A percentile compares a stretch with the other conserved stretches of the same genome.
Conservation (phyloP, 2,888 invertebrate species). For the Pyrgus malvae region DNA sequence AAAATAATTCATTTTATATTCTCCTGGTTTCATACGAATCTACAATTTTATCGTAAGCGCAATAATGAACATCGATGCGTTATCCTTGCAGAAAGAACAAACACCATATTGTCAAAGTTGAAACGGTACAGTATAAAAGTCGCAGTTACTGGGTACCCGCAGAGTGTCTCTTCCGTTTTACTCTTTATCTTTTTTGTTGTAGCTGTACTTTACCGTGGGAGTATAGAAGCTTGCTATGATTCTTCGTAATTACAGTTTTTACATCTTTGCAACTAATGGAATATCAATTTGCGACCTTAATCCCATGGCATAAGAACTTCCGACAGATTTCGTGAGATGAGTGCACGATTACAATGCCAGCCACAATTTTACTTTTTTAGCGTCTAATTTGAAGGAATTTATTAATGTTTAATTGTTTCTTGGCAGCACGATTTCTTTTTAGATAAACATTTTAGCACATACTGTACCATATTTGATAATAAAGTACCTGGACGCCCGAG, state of each 20-base stretch:
- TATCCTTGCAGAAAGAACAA: not conserved
- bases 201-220: constrained; percentile 28
- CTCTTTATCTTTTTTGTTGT: constrained; percentile 18
- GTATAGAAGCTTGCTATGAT: constrained; percentile 24
- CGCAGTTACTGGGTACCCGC: not conserved
- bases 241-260: constrained; percentile 27
- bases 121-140: not conserved
- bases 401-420: constrained; percentile 8
- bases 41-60: too few species aligned
- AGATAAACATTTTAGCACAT: not conserved
- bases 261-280: constrained; percentile 11
- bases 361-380: constrained; percentile 9
- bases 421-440: not conserved
- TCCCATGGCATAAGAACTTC: constrained; percentile 11
- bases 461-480: not conserved
- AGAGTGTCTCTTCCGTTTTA: constrained; percentile 20
- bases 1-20: too few species aligned
- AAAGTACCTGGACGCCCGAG: too few species aligned
- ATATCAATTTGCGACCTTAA: constrained; percentile 15
- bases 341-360: constrained; percentile 19
- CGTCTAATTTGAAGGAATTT: constrained; percentile 7
- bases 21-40: too few species aligned
- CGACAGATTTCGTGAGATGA: constrained; percentile 18
- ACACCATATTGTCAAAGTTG: too few species aligned
- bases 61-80: not conserved